Base-by-base conservation (phyloP, 2,113 vertebrate species). In the Tachysurus vachellii region DNA sequence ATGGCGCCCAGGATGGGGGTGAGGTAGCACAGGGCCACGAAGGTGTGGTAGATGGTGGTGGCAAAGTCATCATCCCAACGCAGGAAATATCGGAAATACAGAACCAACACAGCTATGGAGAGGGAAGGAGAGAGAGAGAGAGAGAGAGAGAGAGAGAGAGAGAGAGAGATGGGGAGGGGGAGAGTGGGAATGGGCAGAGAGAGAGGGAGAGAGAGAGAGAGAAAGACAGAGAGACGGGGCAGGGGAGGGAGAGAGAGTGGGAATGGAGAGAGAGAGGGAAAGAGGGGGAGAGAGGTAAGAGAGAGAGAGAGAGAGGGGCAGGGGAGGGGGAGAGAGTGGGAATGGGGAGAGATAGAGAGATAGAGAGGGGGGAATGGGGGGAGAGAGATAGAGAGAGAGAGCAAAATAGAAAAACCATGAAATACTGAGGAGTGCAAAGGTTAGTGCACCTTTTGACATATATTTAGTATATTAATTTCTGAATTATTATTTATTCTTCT, bases 21-120 rank as follows among this genome's bases (percentile, higher is more conserved):
- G 91, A 99, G 93, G 94, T 99, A 99, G 93, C 98, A 99, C 44
- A 99, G 93, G 42, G 98, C 98, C 26, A 97, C 96, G 0, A 99
- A 99, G 0, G 97, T 96, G 91, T 99, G 97, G 93, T 99, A 99
- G 95, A 99, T 95, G 71, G 95, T 96, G 0, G 97, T 99, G 87
- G 98, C 90, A 0, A 97, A 92, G 73, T 98, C 93, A 1, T 98
- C 95, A 0, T 96, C 91, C 98, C 98, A 99, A 1, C 0, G 56
- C 1, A 99, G 89, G 91, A 99, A 99, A 88, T 95, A 95, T 26
- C 91, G 95, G 86, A 99, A 99, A 94, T 99, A 99, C 87, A 99
- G 88, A 54, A 98, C 96, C 21, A 99, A 95, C 89, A 99, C 94
- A 0, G 97, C 98, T 99, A 92, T 14, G 56, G 61, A 88, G 44